A percentile compares a stretch with the other conserved stretches of the same genome.
Conservation (phyloP, 2,113 vertebrate genomes). For the Nettapus auritus region DNA sequence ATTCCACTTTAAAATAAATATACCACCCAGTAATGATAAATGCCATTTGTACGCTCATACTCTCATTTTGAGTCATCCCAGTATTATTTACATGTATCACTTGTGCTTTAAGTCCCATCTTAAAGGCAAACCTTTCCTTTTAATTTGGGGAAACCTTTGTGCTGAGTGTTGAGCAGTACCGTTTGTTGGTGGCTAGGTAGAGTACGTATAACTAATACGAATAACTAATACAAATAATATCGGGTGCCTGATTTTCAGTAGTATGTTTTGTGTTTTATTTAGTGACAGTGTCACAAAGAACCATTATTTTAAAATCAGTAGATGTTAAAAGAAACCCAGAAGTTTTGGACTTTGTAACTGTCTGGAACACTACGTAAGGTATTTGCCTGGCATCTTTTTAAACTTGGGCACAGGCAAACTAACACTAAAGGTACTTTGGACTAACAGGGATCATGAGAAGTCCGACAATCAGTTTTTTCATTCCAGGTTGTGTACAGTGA, state of each 20-base stretch:
- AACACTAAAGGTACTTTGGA: background rate
- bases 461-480: background rate
- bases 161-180: background rate
- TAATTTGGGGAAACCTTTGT: background rate
- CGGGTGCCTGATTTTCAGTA: background rate
- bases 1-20: constrained; percentile 28
- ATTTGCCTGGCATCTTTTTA: background rate
- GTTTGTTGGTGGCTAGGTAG: background rate
- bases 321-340: background rate
- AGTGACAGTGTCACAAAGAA: background rate
- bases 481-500: background rate
- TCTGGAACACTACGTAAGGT: background rate
- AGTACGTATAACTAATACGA: background rate
- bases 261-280: background rate
- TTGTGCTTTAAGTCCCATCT: background rate
- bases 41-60: background rate
- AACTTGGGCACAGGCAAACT: background rate
- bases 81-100: background rate
- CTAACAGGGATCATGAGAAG: background rate
- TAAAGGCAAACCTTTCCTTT: background rate
- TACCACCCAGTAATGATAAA: constrained; percentile 9
- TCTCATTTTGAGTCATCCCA: background rate
- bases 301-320: background rate
- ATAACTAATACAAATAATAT: background rate
- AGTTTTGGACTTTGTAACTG: background rate